A percentile compares a stretch with the other conserved stretches of the same genome.
Conservation (phyloP, 2,888 invertebrate genomes). For the Eledona agricola region DNA sequence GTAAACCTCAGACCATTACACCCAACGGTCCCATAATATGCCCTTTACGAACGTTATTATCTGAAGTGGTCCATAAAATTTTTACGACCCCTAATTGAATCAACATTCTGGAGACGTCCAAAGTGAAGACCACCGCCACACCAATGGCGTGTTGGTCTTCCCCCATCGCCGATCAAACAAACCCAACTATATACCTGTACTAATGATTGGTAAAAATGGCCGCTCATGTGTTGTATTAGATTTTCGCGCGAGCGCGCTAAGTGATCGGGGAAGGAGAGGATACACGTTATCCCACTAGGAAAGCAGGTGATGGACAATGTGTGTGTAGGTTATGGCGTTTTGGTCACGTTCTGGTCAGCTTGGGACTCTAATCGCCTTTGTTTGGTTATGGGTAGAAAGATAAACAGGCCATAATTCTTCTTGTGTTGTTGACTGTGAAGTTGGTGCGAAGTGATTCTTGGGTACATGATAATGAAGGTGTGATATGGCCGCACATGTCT, state of each 20-base stretch:
- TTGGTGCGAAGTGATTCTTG: constrained; percentile 39
- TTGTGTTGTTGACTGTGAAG: constrained; percentile 25
- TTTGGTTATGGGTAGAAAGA: constrained; percentile 24
- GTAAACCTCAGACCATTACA: background rate
- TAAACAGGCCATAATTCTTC: constrained; percentile 33
- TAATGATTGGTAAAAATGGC: constrained; percentile 14
- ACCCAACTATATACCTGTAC: constrained; percentile 7
- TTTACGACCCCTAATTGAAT: constrained; percentile 22
- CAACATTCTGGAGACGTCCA: too few relatives aligned
- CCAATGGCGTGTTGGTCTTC: constrained; percentile 14
- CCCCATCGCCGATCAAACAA: constrained; percentile 15
- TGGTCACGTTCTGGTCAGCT: constrained; percentile 36
- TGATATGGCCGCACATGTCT: constrained; percentile 44
- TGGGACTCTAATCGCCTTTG: constrained; percentile 24
- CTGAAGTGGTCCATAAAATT: constrained; percentile 24
- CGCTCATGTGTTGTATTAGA: constrained; percentile 13
- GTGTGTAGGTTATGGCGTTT: too few relatives aligned
- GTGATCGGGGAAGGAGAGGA: too few relatives aligned
- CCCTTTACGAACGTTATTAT: constrained; percentile 12
- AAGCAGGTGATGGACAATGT: background rate
- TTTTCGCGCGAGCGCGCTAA: constrained; percentile 20
- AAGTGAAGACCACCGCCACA: too few relatives aligned
- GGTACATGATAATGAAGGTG: constrained; percentile 43
- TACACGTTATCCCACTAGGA: too few relatives aligned
- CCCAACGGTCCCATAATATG: constrained; percentile 5